Conservation (phyloP, 2,888 invertebrate genomes). For the Corbicula japonica region DNA sequence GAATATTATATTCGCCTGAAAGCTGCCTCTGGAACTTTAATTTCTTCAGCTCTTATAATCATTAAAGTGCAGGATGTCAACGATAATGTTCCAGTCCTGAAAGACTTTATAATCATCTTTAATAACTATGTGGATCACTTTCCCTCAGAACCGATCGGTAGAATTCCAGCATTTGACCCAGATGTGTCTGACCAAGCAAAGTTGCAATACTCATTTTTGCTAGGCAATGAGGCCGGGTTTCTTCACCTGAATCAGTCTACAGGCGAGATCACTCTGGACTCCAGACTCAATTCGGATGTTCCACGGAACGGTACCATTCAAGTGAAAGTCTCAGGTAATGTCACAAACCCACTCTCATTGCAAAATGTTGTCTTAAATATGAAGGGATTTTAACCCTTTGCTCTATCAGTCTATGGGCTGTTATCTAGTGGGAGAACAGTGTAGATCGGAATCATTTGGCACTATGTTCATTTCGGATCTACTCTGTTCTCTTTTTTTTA, state of each 20-base stretch:
- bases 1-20: slow-evolving; percentile 95
- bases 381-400: no score
- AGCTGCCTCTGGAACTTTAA: slow-evolving; percentile 95
- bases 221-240: slow-evolving; percentile 97
- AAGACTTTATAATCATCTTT: slow-evolving; percentile 97
- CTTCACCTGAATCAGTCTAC: slow-evolving; percentile 93
- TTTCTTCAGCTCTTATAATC: slow-evolving; percentile 95
- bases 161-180: slow-evolving; percentile 97
- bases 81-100: slow-evolving; percentile 96
- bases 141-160: slow-evolving; percentile 96
- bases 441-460: no score
- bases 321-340: slow-evolving; percentile 94
- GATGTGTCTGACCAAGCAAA: slow-evolving; percentile 93
- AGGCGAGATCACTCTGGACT: slow-evolving; percentile 95
- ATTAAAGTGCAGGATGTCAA: slow-evolving; percentile 96
- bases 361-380: no score
- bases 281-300: slow-evolving; percentile 97
- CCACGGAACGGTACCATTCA: slow-evolving; percentile 97
- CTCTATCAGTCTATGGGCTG: no score
- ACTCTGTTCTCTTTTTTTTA: no score
- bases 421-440: no score
- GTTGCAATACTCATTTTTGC: slow-evolving; percentile 93
- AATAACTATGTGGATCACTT: slow-evolving; percentile 98
- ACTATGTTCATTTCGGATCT: no score
- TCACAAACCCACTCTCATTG: no score